These are phyloP conservation scores for Cataglyphis altisquamis DNA, from an alignment of 2,888 invertebrate species.

Conservation along the genomic window DNA sequence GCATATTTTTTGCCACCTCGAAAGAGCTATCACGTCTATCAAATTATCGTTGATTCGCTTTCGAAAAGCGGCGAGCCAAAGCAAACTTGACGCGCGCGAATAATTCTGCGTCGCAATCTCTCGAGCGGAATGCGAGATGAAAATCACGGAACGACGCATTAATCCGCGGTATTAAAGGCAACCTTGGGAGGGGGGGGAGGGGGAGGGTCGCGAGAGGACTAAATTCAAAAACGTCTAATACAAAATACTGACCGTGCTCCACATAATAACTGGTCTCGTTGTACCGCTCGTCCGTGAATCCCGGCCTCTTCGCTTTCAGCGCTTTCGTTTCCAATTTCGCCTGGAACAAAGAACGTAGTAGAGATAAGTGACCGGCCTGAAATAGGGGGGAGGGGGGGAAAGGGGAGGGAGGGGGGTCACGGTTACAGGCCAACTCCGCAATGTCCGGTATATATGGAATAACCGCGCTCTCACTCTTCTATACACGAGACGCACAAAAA, in stretches of 20 bases:
- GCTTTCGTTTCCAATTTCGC: slow-evolving; percentile 97
- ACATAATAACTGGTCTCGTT: slow-evolving; percentile 98
- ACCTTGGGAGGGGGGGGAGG: background rate
- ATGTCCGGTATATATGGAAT: background rate
- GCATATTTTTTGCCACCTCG: background rate
- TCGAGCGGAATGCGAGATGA: background rate
- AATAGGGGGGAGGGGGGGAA: too few species aligned
- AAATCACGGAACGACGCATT: slow-evolving; percentile 13
- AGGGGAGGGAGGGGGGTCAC: slow-evolving; percentile 37
- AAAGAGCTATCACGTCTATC: background rate
- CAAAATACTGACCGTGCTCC: slow-evolving; percentile 93
- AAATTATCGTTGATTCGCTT: background rate
- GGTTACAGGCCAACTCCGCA: slow-evolving; percentile 22
- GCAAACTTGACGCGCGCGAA: slow-evolving; percentile 2
- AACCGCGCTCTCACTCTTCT: background rate
- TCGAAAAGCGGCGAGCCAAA: background rate
- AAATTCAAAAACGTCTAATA: slow-evolving; percentile 57
- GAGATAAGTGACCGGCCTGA: slow-evolving; percentile 60
- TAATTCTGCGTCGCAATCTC: slow-evolving; percentile 15
- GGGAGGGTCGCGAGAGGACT: slow-evolving; percentile 16
- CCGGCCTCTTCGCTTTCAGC: slow-evolving; percentile 95
- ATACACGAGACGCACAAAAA: slow-evolving; percentile 16
- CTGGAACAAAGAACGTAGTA: slow-evolving; percentile 88
- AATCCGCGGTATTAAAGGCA: slow-evolving; percentile 42
- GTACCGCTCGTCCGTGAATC: slow-evolving; percentile 96